Base-by-base conservation (phyloP, 2,113 vertebrate genomes). In the Delphinapterus leucas region DNA sequence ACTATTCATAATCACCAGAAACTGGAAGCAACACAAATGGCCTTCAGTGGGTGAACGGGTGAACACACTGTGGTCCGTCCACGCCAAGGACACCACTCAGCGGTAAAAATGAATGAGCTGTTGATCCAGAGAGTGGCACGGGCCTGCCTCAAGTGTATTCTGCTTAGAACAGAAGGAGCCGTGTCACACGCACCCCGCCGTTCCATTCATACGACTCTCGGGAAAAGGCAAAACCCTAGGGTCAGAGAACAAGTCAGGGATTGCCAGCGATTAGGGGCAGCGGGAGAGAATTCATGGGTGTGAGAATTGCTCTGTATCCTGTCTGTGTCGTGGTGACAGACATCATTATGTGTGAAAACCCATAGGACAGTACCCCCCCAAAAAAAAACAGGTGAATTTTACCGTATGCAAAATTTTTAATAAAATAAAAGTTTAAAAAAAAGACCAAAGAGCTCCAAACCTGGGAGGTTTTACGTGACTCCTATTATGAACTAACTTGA, bases 191-290 rank as follows among this genome's bases (percentile, higher is more conserved):
- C 7, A 10, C 23, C 9, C 1, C 25, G 0, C 8, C 2, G 0
- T 4, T 2, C 6, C 17, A 3, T 1, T 2, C 13, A 2, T 0
- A 1, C 5, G 36, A 6, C 38, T 0, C 38, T 31, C 5, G 18
- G 38, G 31, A 28, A 60, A 9, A 83, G 31, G n/a, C 36, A 28
- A 10, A 3, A 15, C 20, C 15, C 4, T 5, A 18, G 33, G 53
- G 53, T 20, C 38, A 31, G 77, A n/a, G 36, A 13, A 5, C 47
- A 11, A 3, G 20, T 15, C 53, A 11, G 87, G 21, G 8, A 1
- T 4, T 25, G 17, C 86, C 31, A 3, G 13, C 8, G 2, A n/a
- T 9, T 0, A 8, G 60, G 60, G 25, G 8, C 2, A 47, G 61
- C 23, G 21, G 1, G 1, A 0, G 3, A 9, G 12, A 47, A 1